Evolutionary conservation across 2,888 invertebrate species (phyloP), one percentile per base, ranked within the genome.

Genomic region (Aphodius granarius): DNA sequence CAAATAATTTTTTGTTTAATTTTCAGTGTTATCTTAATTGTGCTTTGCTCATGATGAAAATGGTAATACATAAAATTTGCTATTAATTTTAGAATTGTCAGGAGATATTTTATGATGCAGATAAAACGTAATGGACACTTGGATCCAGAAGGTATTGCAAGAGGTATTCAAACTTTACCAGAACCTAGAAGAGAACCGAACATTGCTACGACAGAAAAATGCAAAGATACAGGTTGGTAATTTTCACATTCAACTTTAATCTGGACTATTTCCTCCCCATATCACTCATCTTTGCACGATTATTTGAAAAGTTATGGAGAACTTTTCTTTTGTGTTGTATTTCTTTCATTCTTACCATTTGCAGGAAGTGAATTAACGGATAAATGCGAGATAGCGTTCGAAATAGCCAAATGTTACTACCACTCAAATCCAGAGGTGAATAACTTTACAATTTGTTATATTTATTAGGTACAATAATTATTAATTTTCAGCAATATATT

Each of bases 321-420:
- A n/a, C n/a, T n/a, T n/a, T n/a, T n/a, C n/a, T n/a, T n/a, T n/a
- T n/a, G n/a, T n/a, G n/a, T n/a, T n/a, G n/a, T n/a, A n/a, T n/a
- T n/a, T n/a, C n/a, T n/a, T n/a, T n/a, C n/a, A n/a, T n/a, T 68
- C 9, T 66, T 18, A 65, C 16, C n/a, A 21, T 21, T 89, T 89
- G 78, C 86, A 90, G 90, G 75, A 5, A 64, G 86, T 80, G 72
- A 73, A 68, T 88, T 89, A 66, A 81, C 88, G 80, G 89, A 90
- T 79, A 81, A 88, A 23, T 90, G 90, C 81, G 89, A 89, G 76
- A 87, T 87, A 16, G 86, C 89, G 4, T 89, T 88, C 83, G 84
- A 88, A 78, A 79, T 87, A 2, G 87, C 88, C 0, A 88, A 89
- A 80, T 90, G 90, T 79, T 86, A 89, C 77, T 88, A 89, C 82